Percentiles rank a stretch among this genome's conserved stretches.
phyloP scores from a whole-genome alignment of 2,113 vertebrate species.

The Aegithalos caudatus region DNA sequence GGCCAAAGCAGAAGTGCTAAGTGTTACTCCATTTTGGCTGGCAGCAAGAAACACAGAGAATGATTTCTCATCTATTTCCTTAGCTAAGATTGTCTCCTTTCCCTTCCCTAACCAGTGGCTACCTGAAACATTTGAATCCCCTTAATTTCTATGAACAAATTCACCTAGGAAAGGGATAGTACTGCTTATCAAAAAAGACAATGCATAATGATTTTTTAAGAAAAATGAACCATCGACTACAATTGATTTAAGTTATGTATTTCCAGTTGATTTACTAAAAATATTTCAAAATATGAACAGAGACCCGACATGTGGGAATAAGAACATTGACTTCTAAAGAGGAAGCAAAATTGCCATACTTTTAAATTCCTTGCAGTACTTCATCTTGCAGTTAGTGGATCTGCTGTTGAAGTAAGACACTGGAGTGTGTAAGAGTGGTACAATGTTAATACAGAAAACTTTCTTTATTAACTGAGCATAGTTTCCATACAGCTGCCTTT shows the following conservation, averaged over 20 bases:
- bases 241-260: neutral
- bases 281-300: neutral
- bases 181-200: neutral
- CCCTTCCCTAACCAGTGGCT: neutral
- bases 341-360: neutral
- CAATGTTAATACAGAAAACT: neutral
- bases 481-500: neutral
- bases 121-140: neutral
- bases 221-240: neutral
- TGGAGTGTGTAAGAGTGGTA: neutral
- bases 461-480: neutral
- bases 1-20: neutral
- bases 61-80: neutral
- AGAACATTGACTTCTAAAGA: neutral
- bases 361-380: neutral
- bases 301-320: neutral
- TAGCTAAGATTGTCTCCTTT: neutral
- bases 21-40: slow-evolving; percentile 44
- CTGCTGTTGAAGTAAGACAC: neutral
- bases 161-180: neutral
- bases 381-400: neutral
- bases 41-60: neutral
- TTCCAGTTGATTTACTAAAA: neutral
- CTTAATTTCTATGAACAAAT: neutral
- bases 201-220: neutral